phyloP scores from a whole-genome alignment of 92 coral and sea anemone genomes.

The Parazoanthus darwini region DNA sequence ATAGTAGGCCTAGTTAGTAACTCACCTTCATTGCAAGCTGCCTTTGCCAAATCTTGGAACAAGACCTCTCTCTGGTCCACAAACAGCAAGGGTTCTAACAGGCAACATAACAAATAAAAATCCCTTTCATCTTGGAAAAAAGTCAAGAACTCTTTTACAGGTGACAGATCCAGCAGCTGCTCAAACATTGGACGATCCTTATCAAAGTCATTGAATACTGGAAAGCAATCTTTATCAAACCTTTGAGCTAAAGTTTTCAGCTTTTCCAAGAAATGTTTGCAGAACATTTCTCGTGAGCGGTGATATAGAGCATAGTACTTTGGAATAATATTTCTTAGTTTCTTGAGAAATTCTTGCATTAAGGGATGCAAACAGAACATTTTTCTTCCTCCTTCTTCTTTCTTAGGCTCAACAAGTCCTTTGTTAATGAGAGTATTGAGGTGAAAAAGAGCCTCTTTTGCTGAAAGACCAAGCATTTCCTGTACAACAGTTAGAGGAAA shows the following conservation, averaged over 20 bases:
- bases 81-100: too few relatives aligned
- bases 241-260: too few relatives aligned
- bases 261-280: not conserved
- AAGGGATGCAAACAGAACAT: not conserved
- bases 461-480: not conserved
- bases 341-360: not conserved
- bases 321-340: not conserved
- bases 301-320: not conserved
- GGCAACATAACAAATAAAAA: not conserved
- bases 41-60: too few relatives aligned
- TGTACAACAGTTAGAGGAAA: not conserved
- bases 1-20: too few relatives aligned
- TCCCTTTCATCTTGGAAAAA: slow-evolving; percentile 57
- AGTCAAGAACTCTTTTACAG: slow-evolving; percentile 13
- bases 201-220: not conserved
- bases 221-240: not conserved
- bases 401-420: not conserved
- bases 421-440: not conserved
- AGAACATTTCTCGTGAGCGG: not conserved
- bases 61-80: too few relatives aligned
- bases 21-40: too few relatives aligned
- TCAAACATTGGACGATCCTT: not conserved
- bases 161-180: not conserved
- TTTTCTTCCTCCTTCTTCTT: not conserved
- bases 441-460: not conserved